Evolutionary conservation across 2,888 invertebrate species (phyloP), one percentile per base, ranked within the genome.

Genomic region (Ypsolopha scabrella): DNA sequence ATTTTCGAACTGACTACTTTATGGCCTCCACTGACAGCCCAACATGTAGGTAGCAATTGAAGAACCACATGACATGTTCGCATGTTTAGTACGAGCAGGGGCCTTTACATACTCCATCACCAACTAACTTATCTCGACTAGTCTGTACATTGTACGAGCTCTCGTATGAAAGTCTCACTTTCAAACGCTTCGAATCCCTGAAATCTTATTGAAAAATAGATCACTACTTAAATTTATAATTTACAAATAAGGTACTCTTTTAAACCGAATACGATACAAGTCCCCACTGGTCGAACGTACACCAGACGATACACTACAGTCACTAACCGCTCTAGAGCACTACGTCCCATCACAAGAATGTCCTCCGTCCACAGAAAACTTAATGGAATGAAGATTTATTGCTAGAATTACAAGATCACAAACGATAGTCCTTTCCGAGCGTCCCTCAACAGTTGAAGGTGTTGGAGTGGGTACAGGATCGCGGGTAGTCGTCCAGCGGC

Each of bases 341-440:
- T 82, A 81, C 77, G 74, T 71, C 70, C 68, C 74, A 67, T 73
- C 78, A 68, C 75, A 68, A 68, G 63, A 39, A 36, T 35, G 24
- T 24, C 24, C 37, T 65, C 68, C 65, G 68, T 74, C 72, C 79
- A 69, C 70, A 78, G 65, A 67, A 77, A 82, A 80, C 80, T 72
- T 81, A 80, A 79, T 80, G 85, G 86, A 87, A 87, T 85, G 87
- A 83, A 87, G 82, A 75, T 79, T 87, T 87, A 87, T 87, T 87
- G 86, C 87, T 87, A 87, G 74, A 75, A 82, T 86, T 83, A 75
- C 81, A 87, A 86, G 82, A 86, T 86, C 86, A 87, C 87, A 82
- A 81, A 79, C 61, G 68, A 71, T 75, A 73, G 64, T 49, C 41
- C 54, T 48, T 13, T n/a, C 48, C 55, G 58, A 50, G 55, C 59